Base-by-base conservation (phyloP, 2,113 vertebrate species). In the Percina caprodes region DNA sequence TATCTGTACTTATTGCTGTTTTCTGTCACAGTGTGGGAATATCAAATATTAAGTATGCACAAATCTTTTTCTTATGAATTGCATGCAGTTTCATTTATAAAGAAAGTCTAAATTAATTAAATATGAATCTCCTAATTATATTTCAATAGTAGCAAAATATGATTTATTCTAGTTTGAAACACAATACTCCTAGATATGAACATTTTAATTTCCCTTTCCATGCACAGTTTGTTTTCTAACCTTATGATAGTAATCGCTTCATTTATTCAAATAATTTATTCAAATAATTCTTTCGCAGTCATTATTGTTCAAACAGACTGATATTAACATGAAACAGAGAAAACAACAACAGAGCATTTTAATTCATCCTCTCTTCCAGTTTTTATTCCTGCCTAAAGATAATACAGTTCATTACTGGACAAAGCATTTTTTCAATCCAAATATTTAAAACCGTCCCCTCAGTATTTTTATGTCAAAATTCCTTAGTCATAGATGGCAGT, bases 231-330 rank as follows among this genome's bases (percentile, higher is more conserved):
- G 77, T 84, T 56, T 86, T 84, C 71, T 68, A 80, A 82, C 83
- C 74, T 69, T 61, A 4, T 61, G 86, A 89, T 90, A 79, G 59
- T 30, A 45, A 88, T 89, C 80, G 87, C 69, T 84, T 82, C 60
- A 88, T 90, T 88, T 88, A 86, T 89, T 88, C 68, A 85, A 85
- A 86, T 82, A 80, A 80, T 82, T 87, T 74, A 76, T 83, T 89
- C 74, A 83, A 75, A 81, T 83, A 63, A 39, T 78, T 79, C 65
- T 82, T 85, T 81, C 26, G 42, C 71, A 15, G 74, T 85, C 76
- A 67, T 81, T 82, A 51, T 70, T 89, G 71, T 89, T 82, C 80
- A 52, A 59, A 70, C 62, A 6, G 78, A 51, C 51, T 52, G 85
- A 88, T 91, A 80, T 86, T 79, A 72, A 84, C 83, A 85, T 75